Conservation (phyloP, 2,113 vertebrate genomes). For the Planiliza haematocheilus region DNA sequence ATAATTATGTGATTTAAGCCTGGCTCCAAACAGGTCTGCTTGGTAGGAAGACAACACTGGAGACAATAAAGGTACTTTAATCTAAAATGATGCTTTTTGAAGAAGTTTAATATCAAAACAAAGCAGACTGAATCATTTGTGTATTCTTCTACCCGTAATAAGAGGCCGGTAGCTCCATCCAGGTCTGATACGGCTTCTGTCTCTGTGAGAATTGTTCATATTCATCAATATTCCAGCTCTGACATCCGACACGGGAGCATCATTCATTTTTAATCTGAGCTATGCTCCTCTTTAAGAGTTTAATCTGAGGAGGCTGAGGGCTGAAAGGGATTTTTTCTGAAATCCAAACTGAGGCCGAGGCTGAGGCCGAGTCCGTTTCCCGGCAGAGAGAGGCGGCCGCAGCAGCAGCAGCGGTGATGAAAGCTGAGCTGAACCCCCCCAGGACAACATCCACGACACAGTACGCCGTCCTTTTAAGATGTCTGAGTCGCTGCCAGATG, state of each 20-base stretch:
- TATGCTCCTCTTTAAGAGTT: conserved; percentile 41
- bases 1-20: too few species aligned
- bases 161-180: background rate
- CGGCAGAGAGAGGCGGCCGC: conserved; percentile 17
- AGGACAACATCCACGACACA: conserved; percentile 1
- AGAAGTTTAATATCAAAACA: too few species aligned
- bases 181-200: background rate
- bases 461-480: conserved; percentile 35
- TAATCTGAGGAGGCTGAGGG: conserved; percentile 24
- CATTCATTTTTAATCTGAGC: conserved; percentile 58
- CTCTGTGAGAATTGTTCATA: background rate
- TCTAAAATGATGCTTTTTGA: too few species aligned
- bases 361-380: conserved; percentile 13
- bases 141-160: too few species aligned
- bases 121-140: too few species aligned
- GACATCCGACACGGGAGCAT: conserved; percentile 36
- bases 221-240: conserved; percentile 45
- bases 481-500: conserved; percentile 6
- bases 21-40: too few species aligned
- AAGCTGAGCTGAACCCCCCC: conserved; percentile 39
- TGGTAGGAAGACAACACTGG: too few species aligned
- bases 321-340: conserved; percentile 46
- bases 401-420: conserved; percentile 16
- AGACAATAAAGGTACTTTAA: too few species aligned
- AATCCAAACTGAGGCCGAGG: conserved; percentile 28